Conservation (phyloP, 2,113 vertebrate genomes). For the Hippocampus abdominalis region DNA sequence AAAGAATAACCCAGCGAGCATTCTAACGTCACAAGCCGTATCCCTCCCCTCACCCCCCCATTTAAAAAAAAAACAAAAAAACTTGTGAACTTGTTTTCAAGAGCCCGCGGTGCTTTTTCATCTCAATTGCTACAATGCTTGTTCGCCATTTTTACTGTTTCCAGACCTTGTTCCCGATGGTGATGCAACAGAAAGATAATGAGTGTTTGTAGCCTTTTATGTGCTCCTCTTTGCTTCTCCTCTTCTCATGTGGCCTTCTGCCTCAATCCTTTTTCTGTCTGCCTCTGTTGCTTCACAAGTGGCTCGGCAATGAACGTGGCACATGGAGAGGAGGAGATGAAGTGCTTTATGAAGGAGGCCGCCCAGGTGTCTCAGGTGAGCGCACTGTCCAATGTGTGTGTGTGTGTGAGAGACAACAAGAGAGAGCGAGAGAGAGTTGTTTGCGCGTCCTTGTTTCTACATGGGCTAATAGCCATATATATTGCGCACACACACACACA, state of each 20-base stretch:
- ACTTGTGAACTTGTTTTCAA: slow-evolving; percentile 60
- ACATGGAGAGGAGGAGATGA: slow-evolving; percentile 89
- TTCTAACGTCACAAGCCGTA: slow-evolving; percentile 53
- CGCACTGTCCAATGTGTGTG: slow-evolving; percentile 14
- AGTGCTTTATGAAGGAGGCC: slow-evolving; percentile 89
- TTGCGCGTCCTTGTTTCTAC: not conserved
- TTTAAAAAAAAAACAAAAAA: slow-evolving; percentile 26
- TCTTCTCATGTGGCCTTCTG: slow-evolving; percentile 54
- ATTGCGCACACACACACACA: not conserved
- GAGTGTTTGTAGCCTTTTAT: slow-evolving; percentile 60
- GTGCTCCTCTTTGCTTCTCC: slow-evolving; percentile 48
- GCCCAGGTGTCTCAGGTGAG: slow-evolving; percentile 91
- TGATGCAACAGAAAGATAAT: slow-evolving; percentile 68
- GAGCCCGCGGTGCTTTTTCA: slow-evolving; percentile 64
- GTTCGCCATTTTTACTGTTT: slow-evolving; percentile 38
- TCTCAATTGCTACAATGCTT: slow-evolving; percentile 60
- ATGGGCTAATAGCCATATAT: not conserved
- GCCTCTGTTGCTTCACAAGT: slow-evolving; percentile 58
- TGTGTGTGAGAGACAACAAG: not conserved
- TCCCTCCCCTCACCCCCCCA: slow-evolving; percentile 22
- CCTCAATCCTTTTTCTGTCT: slow-evolving; percentile 16
- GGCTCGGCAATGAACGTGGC: slow-evolving; percentile 95
- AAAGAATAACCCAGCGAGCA: slow-evolving; percentile 25
- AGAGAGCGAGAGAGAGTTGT: not conserved
- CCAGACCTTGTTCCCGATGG: slow-evolving; percentile 62